A percentile compares a stretch with the other conserved stretches of the same genome.
Conservation (phyloP, 2,113 vertebrate species). For the Paradoxurus hermaphroditus region DNA sequence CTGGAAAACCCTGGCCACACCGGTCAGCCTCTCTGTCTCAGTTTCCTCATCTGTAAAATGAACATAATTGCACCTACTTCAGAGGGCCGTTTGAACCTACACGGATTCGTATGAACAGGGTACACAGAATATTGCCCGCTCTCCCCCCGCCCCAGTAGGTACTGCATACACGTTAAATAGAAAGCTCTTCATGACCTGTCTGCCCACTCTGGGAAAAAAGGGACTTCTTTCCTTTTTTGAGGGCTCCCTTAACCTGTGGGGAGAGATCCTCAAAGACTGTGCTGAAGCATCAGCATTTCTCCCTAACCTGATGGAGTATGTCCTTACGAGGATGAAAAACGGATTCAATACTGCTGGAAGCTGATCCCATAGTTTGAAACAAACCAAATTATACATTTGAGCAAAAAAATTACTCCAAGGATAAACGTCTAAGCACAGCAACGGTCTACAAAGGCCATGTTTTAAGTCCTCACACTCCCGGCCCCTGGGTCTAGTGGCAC, state of each 20-base stretch:
- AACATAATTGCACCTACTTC: not conserved
- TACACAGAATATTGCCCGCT: too few species aligned
- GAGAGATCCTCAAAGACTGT: not conserved
- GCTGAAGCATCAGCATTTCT: not conserved
- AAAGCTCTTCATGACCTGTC: not conserved
- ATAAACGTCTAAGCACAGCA: not conserved
- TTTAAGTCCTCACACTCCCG: not conserved
- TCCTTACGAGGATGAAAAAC: not conserved
- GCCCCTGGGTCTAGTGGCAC: not conserved
- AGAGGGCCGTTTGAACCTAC: not conserved
- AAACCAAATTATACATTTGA: slow-evolving; percentile 29
- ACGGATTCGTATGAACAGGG: not conserved
- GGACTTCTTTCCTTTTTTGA: not conserved
- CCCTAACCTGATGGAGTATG: not conserved
- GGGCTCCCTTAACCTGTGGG: not conserved
- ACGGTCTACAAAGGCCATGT: not conserved
- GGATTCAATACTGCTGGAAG: not conserved
- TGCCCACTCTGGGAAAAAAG: not conserved
- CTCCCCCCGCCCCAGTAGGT: not conserved
- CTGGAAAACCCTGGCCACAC: not conserved
- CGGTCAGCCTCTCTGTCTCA: not conserved
- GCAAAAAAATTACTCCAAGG: not conserved
- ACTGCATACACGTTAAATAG: not conserved
- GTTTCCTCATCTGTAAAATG: not conserved
- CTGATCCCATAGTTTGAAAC: not conserved